Base-by-base conservation (phyloP, 2,797 vertebrate genomes). In the Coregonus ussuriensis region DNA sequence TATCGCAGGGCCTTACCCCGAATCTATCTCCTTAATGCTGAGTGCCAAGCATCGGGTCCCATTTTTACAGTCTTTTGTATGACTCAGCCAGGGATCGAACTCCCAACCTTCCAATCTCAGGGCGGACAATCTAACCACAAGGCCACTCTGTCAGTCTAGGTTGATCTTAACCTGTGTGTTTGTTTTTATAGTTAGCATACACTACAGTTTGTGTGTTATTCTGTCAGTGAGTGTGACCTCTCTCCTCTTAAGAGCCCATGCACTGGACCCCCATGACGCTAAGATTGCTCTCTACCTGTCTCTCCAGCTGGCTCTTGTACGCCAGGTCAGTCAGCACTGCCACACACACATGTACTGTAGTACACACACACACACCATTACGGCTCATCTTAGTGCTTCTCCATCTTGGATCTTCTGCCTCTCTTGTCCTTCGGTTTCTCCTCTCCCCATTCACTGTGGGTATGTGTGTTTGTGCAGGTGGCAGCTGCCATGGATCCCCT, bases 261-360 rank as follows among this genome's bases (percentile, higher is more conserved):
- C 93, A 18, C 74, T 98, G 87, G 97, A 96, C n/a, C 95, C 95
- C 0, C 92, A 93, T n/a, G 97, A 99, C 84, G 90, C 96, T 68
- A 96, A 96, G 74, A 94, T 97, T 80, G 93, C 94, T 53, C 93
- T 98, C 84, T 98, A 97, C 80, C 87, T 98, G 6, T 93, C 97
- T 33, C 92, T 99, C 81, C 97, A 99, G 89, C 92, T 99, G 83
- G 98, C 97, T 35, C 93, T 99, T 4, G 94, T 98, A 72, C 95
- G 98, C 83, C 97, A 99, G 97, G 98, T 99, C 83, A 75, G 94
- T 56, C 11, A 4, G 35, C 72, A 65, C 72, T 3, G 18, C 9
- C 9, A 13, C 33, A 74, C 72, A 63, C 54, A 62, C 29, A 35
- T 52, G 59, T 53, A 35, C 29, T 47, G 41, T 47, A 47, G 41